Evolutionary conservation across 2,113 vertebrate genomes (phyloP), one percentile per base, ranked within the genome.

Genomic region (Sinocyclocheilus rhinocerous): DNA sequence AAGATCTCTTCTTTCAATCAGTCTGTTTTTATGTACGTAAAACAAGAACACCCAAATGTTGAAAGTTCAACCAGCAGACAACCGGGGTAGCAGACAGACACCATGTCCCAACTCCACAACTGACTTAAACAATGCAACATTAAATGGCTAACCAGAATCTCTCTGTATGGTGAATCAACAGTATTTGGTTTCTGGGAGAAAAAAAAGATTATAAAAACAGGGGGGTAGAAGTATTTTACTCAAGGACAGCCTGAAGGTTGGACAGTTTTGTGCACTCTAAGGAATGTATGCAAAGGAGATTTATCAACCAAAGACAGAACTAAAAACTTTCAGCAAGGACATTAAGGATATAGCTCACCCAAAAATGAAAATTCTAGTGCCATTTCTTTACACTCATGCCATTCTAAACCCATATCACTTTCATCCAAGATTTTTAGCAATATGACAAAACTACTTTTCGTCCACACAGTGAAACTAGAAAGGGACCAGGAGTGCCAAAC

Each of bases 61-160:
- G 55, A 65, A 52, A 59, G 89, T 90, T 92, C 90, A 91, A 79
- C 89, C 26, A 70, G 91, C 87, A 89, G 84, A 61, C 80, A 81
- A 26, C n/a, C 65, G 77, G 73, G 83, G 76, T 84, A 81, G 57
- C 45, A 70, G 59, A 85, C 84, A 88, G 15, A 84, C 52, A 48
- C 39, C n/a, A 24, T 75, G 39, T 75, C 72, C 36, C 15, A 45
- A 45, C 55, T 80, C 57, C 12, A 80, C 78, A 81, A 65, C 33
- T n/a, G 33, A 42, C 12, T 55, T 39, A n/a, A 79, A 42, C 78
- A 63, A 81, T 81, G 33, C 57, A 65, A 45, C 1, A 26, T 15
- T 24, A 9, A 81, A 11, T 75, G 72, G 36, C 39, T 65, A 65
- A 45, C 78, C 57, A 81, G 36, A 63, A 65, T 42, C 33, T 1